phyloP scores from a whole-genome alignment of 1,140 invertebrate genomes.

The Ylistrum balloti region DNA sequence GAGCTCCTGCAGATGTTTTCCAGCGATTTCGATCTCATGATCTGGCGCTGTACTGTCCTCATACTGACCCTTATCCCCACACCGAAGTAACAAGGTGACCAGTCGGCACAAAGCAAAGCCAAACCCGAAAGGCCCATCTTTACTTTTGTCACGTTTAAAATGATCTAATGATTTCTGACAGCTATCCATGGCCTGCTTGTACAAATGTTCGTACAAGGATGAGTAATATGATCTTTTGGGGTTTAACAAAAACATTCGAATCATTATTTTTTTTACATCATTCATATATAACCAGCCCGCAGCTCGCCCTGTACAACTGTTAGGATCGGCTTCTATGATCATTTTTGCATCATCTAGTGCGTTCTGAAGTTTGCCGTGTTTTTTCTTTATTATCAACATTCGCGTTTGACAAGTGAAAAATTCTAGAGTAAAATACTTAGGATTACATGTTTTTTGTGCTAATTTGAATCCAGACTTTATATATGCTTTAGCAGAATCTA shows the following conservation, averaged over 20 bases:
- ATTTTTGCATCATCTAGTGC: conserved; percentile 62
- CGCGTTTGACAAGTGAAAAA: conserved; percentile 62
- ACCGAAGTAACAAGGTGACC: conserved; percentile 58
- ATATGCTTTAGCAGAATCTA: conserved; percentile 60
- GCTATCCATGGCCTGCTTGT: conserved; percentile 52
- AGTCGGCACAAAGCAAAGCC: conserved; percentile 66
- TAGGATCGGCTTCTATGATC: conserved; percentile 63
- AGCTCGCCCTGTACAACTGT: conserved; percentile 62
- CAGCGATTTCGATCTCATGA: conserved; percentile 49
- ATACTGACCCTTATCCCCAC: conserved; percentile 64
- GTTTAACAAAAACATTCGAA: conserved; percentile 62
- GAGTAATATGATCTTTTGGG: conserved; percentile 43
- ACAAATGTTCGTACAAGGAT: conserved; percentile 44
- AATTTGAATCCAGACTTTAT: conserved; percentile 55
- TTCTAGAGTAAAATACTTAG: conserved; percentile 61
- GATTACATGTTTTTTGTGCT: conserved; percentile 59
- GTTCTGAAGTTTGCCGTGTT: conserved; percentile 58
- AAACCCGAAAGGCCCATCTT: conserved; percentile 67
- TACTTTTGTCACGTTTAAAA: conserved; percentile 65
- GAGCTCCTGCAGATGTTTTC: conserved; percentile 52
- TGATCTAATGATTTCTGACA: conserved; percentile 55
- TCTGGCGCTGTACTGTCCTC: conserved; percentile 49
- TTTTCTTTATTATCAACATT: conserved; percentile 61
- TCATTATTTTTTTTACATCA: conserved; percentile 57
- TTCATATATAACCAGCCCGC: conserved; percentile 69